Conservation (phyloP, 2,888 invertebrate genomes). For the Arctia plantaginis region DNA sequence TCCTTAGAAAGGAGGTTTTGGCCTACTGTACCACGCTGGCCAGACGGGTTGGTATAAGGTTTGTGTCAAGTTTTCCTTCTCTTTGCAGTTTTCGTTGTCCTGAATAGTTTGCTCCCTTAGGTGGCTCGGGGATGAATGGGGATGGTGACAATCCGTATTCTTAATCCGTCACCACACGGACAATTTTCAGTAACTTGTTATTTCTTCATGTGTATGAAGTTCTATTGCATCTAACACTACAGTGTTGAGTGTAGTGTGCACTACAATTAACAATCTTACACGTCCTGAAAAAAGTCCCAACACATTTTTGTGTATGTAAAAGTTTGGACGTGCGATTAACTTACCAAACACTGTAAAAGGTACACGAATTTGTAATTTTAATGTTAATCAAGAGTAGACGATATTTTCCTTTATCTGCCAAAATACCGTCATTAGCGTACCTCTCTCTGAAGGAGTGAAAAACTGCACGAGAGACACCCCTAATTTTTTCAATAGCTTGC, state of each 20-base stretch:
- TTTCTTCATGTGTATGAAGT: neutral
- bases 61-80: too few relatives aligned
- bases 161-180: too few relatives aligned
- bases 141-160: too few relatives aligned
- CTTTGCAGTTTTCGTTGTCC: too few relatives aligned
- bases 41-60: too few relatives aligned
- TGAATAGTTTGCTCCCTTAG: too few relatives aligned
- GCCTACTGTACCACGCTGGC: too few relatives aligned
- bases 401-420: neutral
- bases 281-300: neutral
- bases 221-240: neutral
- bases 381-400: neutral
- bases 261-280: too few relatives aligned
- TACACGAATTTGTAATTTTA: neutral
- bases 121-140: too few relatives aligned
- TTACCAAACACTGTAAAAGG: neutral
- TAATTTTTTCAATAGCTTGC: neutral
- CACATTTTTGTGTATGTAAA: neutral
- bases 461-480: too few relatives aligned
- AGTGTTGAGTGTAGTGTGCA: neutral
- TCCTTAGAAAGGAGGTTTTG: too few relatives aligned
- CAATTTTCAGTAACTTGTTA: constrained; percentile 28
- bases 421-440: neutral
- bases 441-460: neutral
- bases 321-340: neutral